Percentiles rank a stretch among this genome's conserved stretches.
phyloP scores from a whole-genome alignment of 2,113 vertebrate species.

The Muscicapa adusta region DNA sequence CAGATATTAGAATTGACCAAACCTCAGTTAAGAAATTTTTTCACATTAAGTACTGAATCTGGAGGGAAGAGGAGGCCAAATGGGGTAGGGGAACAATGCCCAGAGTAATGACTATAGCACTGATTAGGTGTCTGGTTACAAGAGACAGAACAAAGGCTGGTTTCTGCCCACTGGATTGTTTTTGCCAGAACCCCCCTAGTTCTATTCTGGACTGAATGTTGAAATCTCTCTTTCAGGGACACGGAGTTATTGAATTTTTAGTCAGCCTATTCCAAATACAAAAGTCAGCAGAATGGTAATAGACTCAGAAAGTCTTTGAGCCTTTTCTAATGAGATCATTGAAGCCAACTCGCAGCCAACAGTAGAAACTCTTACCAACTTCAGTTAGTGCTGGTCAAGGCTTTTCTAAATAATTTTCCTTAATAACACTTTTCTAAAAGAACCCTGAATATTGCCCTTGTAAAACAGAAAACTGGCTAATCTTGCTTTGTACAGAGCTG shows the following conservation, averaged over 20 bases:
- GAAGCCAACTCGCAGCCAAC: background rate
- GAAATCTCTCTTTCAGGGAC: background rate
- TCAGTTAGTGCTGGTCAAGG: background rate
- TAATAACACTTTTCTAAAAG: background rate
- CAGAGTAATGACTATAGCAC: background rate
- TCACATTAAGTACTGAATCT: background rate
- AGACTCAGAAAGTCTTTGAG: background rate
- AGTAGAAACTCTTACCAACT: background rate
- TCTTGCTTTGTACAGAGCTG: background rate
- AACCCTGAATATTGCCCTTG: background rate
- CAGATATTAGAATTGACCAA: background rate
- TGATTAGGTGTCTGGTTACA: background rate
- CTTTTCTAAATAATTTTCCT: slow-evolving; percentile 4
- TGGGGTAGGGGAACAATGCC: background rate
- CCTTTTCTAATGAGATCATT: background rate
- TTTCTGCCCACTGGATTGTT: background rate
- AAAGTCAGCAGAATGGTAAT: slow-evolving; percentile 8
- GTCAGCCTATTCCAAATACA: background rate
- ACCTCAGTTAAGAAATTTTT: background rate
- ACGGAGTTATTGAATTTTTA: background rate
- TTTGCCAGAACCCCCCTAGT: background rate
- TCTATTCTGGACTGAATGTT: background rate
- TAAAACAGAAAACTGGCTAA: background rate
- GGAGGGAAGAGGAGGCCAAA: background rate
- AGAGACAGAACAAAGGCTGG: background rate